Base-by-base conservation (phyloP, 2,888 invertebrate genomes). In the Corbicula japonica region DNA sequence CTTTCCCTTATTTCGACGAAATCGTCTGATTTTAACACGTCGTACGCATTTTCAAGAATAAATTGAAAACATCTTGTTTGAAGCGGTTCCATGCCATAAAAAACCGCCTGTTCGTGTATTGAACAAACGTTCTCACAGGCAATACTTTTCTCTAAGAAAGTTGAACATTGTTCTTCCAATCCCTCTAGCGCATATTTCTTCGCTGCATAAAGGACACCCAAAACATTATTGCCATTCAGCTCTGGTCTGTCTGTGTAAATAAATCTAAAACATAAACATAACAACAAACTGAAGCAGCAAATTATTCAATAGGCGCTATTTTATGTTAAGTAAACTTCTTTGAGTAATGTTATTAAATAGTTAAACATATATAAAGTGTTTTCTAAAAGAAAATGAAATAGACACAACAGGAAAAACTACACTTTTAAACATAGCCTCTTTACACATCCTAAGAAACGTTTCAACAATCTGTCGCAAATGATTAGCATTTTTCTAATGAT, bases 101-200 rank as follows among this genome's bases (percentile, higher is more conserved):
- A 58, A 26, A n/a, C 50, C 1, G 70, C 70, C 28, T 70, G 60
- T 21, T 70, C 70, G 15, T 48, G 34, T 18, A 70, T 70, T 23
- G 60, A 15, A 35, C 70, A 69, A 30, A 52, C 69, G 8, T 15
- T 69, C 6, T 41, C 58, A 4, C 28, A 21, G 1, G 69, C n/a
- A 35, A 69, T 38, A 4, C 58, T n/a, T n/a, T 56, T 21, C 8
- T 26, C 46, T 10, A 69, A 48, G 34, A 56, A 69, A 12, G 41
- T n/a, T 5, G 21, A n/a, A 30, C 69, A 69, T 15, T 30, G 28
- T 10, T 41, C 12, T 5, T 48, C 35, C 32, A 70, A 30, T 6
- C 70, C 70, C 21, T 46, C 35, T 1, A 70, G 26, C 1, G 44
- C 41, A 35, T 70, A 70, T 23, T 70, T 70, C 10, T 58, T 58